phyloP scores from a whole-genome alignment of 35 echinoderm and acorn worm species.

The Acanthaster planci region DNA sequence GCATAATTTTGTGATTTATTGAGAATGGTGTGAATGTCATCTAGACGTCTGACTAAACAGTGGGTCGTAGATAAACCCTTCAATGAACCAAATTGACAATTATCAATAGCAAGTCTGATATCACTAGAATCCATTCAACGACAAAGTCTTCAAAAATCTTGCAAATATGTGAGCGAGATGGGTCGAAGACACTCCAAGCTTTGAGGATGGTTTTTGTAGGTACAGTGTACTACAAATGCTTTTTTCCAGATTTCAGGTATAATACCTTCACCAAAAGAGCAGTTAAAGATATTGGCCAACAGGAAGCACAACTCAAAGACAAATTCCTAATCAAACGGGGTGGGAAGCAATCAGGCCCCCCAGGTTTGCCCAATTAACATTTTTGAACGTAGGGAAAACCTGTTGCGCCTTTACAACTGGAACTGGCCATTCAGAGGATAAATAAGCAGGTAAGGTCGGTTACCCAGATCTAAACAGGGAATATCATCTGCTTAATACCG shows the following conservation, averaged over 20 bases:
- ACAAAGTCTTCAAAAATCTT: slow-evolving; percentile 1
- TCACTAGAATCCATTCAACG: neutral
- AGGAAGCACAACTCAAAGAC: slow-evolving; percentile 35
- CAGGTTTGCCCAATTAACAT: slow-evolving; percentile 17
- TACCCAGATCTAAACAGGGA: neutral
- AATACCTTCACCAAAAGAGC: slow-evolving; percentile 18
- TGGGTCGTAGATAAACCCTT: neutral
- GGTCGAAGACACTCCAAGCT: neutral
- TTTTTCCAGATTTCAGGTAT: slow-evolving; percentile 2
- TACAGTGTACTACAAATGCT: neutral
- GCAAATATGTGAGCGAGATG: neutral
- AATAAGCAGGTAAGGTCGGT: slow-evolving; percentile 5
- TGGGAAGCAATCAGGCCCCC: slow-evolving; percentile 29
- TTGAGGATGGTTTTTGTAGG: neutral
- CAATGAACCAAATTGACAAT: too few relatives aligned
- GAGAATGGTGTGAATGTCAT: neutral
- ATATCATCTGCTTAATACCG: slow-evolving; percentile 12
- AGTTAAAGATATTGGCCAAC: slow-evolving; percentile 31
- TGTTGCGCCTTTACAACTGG: neutral
- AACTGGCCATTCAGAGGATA: neutral
- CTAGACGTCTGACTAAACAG: neutral
- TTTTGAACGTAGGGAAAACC: neutral
- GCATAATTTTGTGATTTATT: neutral
- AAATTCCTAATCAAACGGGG: slow-evolving; percentile 45
- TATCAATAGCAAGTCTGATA: neutral